A percentile compares a stretch with the other conserved stretches of the same genome.
Evolutionary conservation across 53 echinoderm and acorn worm genomes (phyloP).

Genomic region (Echinarachnius parma): DNA sequence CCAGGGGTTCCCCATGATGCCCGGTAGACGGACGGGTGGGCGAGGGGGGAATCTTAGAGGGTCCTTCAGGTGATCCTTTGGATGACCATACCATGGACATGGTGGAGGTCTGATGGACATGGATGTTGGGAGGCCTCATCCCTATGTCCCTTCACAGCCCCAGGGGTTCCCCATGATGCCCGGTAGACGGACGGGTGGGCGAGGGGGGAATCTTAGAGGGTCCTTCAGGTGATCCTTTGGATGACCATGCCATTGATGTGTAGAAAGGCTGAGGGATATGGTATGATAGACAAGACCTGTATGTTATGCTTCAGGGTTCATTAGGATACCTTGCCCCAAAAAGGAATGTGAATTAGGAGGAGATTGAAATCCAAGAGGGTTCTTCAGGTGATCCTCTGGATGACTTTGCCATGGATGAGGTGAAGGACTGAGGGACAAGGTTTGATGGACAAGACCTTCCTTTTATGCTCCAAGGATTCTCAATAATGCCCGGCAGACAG

Average conservation of each 20-base stretch:
- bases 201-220: constrained; percentile 27
- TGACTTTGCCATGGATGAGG: no score
- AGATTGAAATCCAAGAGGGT: constrained; percentile 23
- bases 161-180: constrained; percentile 7
- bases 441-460: constrained; percentile 1
- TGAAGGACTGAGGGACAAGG: constrained; percentile 52
- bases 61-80: constrained; percentile 50
- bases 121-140: constrained; percentile 14
- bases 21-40: constrained; percentile 18
- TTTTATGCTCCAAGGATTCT: constrained; percentile 8
- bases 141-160: constrained; percentile 9
- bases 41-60: constrained; percentile 30
- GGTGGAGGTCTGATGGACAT: constrained; percentile 61
- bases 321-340: not conserved
- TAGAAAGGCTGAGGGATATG: constrained; percentile 52
- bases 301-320: not conserved
- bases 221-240: constrained; percentile 54
- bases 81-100: no score
- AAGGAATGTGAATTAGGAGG: constrained; percentile 18
- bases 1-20: constrained; percentile 7
- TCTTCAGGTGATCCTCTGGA: constrained; percentile 54
- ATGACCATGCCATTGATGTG: no score
- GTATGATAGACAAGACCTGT: constrained; percentile 4
- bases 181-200: constrained; percentile 15
- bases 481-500: no score